Evolutionary conservation across 2,113 vertebrate genomes (phyloP), one percentile per base, ranked within the genome.

Genomic region (Tricholaema leucomelas): DNA sequence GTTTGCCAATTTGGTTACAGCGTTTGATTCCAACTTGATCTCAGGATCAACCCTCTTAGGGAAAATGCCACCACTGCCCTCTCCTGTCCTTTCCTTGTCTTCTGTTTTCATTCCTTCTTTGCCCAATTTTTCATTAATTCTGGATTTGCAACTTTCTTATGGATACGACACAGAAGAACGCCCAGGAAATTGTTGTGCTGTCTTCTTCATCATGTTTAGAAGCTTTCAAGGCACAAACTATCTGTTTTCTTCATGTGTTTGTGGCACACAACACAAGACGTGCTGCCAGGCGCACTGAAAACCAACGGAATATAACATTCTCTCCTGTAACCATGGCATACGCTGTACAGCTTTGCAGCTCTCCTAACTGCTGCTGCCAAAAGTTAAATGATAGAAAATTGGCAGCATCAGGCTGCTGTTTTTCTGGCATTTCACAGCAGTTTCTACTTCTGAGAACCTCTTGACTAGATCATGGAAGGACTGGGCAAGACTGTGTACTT

Each of bases 1-100:
- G 31, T 38, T 73, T 28, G 54, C 12, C 73, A 20, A 6, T 64
- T 60, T 73, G 55, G 46, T 40, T 59, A 59, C 2, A 38, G 79
- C 2, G 0, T 81, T 92, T 77, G 71, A 55, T 79, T 87, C 6
- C 73, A 76, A 5, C 33, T 40, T 31, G 64, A 75, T 42, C 30
- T 75, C 70, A 21, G 81, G 74, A 87, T 63, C 61, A 59, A 1
- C 60, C 50, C 54, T 92, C 71, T 55, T 50, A 20, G 85, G 91
- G 78, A 96, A 96, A 96, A 87, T 85, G 88, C 85, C 91, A 93
- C 88, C 87, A 95, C 96, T 96, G 95, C 92, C 95, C 95, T 95
- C 96, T 96, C 94, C 95, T 94, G 96, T 94, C 84, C 73, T 93
- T 81, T 92, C 40, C 63, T 38, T 24, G 73, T 54, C 80, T 97